A percentile compares a stretch with the other conserved stretches of the same genome.
These are phyloP conservation scores for Lasioglossum figueresi DNA, from an alignment of 2,888 invertebrate genomes.

Conservation along the genomic window DNA sequence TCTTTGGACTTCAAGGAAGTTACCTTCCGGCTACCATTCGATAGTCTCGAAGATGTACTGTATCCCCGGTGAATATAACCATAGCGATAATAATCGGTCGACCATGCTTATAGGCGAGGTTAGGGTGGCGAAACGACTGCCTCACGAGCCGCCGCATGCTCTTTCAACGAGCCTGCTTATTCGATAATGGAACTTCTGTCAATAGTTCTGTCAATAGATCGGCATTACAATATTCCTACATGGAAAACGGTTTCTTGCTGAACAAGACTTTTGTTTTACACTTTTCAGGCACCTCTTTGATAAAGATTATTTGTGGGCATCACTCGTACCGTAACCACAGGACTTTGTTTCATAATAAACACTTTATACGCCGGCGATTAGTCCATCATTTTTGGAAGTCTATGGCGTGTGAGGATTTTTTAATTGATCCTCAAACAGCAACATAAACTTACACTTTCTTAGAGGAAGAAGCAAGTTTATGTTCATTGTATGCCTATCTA, in stretches of 20 bases:
- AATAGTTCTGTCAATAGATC: background rate
- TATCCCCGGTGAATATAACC: conserved; percentile 68
- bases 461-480: too few species aligned
- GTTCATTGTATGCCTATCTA: too few species aligned
- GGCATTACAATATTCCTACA: background rate
- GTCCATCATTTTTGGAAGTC: background rate
- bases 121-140: conserved; percentile 55
- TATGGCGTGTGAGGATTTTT: too few species aligned
- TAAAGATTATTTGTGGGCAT: background rate
- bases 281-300: background rate
- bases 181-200: conserved; percentile 58
- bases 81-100: conserved; percentile 68
- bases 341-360: background rate
- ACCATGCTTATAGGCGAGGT: conserved; percentile 55
- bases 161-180: conserved; percentile 70
- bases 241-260: background rate
- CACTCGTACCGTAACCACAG: background rate
- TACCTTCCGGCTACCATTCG: conserved; percentile 75
- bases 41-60: conserved; percentile 70
- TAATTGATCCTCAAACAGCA: too few species aligned
- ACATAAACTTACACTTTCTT: too few species aligned
- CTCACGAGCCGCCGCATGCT: conserved; percentile 60
- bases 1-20: conserved; percentile 60
- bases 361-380: background rate
- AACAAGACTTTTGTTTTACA: background rate